Evolutionary conservation across 2,888 invertebrate species (phyloP).

Genomic region (Charanyca ferruginea): DNA sequence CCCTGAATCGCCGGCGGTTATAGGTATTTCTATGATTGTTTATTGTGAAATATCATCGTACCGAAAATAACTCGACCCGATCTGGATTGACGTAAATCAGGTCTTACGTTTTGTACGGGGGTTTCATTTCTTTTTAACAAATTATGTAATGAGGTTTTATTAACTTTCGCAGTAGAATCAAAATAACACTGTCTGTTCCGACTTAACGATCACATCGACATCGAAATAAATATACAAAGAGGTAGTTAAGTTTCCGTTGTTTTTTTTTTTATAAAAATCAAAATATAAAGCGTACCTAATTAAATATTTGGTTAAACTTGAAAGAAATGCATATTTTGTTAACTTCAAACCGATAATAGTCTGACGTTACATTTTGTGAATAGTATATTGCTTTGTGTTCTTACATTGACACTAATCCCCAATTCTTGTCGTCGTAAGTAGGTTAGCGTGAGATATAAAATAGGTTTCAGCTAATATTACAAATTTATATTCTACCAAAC

Average conservation of each 20-base stretch:
- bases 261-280: no score
- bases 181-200: not conserved
- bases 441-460: constrained; percentile 10
- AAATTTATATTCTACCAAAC: not conserved
- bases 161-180: constrained; percentile 29
- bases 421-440: not conserved
- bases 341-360: not conserved
- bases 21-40: constrained; percentile 23
- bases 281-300: not conserved
- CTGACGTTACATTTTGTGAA: not conserved
- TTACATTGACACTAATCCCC: not conserved
- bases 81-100: constrained; percentile 4
- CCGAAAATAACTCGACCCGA: constrained; percentile 10
- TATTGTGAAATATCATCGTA: constrained; percentile 16
- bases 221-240: not conserved
- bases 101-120: not conserved
- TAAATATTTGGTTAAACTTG: not conserved
- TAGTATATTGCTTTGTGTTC: not conserved
- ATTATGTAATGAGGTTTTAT: not conserved
- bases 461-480: not conserved
- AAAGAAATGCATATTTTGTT: not conserved
- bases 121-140: not conserved
- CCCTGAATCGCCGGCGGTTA: constrained; percentile 16
- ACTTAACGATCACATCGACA: not conserved
- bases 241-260: no score